A percentile compares a stretch with the other conserved stretches of the same genome.
phyloP scores from a whole-genome alignment of 2,888 invertebrate genomes.

The Drosophila anceps region DNA sequence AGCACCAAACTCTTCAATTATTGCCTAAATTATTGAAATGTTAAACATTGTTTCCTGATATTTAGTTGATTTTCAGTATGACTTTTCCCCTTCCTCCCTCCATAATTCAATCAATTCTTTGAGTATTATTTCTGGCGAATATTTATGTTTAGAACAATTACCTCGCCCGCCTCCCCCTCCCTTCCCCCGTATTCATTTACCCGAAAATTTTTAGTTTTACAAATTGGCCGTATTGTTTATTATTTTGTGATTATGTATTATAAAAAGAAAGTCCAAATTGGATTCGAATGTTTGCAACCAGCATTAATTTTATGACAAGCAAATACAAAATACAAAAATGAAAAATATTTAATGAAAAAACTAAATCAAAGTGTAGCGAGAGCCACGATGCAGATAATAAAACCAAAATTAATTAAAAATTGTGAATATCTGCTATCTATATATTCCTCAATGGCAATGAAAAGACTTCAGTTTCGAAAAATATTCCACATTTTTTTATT shows the following conservation, averaged over 20 bases:
- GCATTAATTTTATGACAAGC: conserved; percentile 31
- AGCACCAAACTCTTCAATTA: conserved; percentile 51
- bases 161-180: conserved; percentile 48
- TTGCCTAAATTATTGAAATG: conserved; percentile 56
- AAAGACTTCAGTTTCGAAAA: conserved; percentile 4
- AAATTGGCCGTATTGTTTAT: conserved; percentile 59
- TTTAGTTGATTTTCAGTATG: conserved; percentile 57
- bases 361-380: conserved; percentile 40
- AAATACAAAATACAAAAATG: conserved; percentile 24
- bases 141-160: conserved; percentile 78
- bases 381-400: conserved; percentile 35
- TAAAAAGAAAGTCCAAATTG: conserved; percentile 31
- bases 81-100: conserved; percentile 22
- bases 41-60: conserved; percentile 44
- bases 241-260: conserved; percentile 65
- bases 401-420: conserved; percentile 14
- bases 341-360: conserved; percentile 29
- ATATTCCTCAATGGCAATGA: background rate
- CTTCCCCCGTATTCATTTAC: background rate
- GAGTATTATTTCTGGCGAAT: conserved; percentile 84
- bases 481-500: conserved; percentile 28
- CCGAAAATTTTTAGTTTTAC: conserved; percentile 44
- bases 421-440: conserved; percentile 11
- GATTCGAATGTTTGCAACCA: conserved; percentile 34
- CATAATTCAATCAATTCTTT: conserved; percentile 63